These are phyloP conservation scores for Latrodectus hesperus DNA, from an alignment of 2,888 invertebrate species.

Conservation along the genomic window DNA sequence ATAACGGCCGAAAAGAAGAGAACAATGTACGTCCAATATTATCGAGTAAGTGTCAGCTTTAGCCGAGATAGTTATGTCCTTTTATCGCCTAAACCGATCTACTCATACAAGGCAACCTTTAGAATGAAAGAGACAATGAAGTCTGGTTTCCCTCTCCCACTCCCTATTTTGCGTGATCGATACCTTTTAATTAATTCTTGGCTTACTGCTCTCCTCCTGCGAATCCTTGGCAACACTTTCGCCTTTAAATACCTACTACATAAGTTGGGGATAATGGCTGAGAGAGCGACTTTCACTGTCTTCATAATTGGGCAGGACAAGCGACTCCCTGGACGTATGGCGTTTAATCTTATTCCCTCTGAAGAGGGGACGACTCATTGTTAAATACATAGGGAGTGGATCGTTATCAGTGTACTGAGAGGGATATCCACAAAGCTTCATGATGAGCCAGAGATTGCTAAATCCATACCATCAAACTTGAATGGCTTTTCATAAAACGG, in stretches of 20 bases:
- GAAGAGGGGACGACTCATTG: not conserved
- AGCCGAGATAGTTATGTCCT: not conserved
- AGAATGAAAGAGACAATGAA: not conserved
- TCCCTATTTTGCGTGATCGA: not conserved
- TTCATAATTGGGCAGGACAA: conserved; percentile 46
- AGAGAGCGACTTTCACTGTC: conserved; percentile 34
- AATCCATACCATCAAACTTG: too few relatives aligned
- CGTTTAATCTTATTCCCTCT: not conserved
- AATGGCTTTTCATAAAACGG: too few relatives aligned
- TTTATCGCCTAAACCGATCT: not conserved
- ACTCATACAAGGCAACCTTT: not conserved
- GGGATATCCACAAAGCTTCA: not conserved
- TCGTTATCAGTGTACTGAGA: not conserved
- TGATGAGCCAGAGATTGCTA: too few relatives aligned
- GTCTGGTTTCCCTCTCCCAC: not conserved
- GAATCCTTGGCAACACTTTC: not conserved
- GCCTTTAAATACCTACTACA: conserved; percentile 23
- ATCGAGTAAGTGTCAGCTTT: not conserved
- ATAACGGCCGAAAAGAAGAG: not conserved
- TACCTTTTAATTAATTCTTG: conserved; percentile 3
- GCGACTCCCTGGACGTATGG: not conserved
- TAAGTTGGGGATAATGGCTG: conserved; percentile 42
- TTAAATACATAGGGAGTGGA: not conserved
- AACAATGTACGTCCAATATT: not conserved
- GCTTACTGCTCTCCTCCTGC: not conserved